Base-by-base conservation (phyloP, 2,888 invertebrate genomes). In the Cerceris ruficornis region DNA sequence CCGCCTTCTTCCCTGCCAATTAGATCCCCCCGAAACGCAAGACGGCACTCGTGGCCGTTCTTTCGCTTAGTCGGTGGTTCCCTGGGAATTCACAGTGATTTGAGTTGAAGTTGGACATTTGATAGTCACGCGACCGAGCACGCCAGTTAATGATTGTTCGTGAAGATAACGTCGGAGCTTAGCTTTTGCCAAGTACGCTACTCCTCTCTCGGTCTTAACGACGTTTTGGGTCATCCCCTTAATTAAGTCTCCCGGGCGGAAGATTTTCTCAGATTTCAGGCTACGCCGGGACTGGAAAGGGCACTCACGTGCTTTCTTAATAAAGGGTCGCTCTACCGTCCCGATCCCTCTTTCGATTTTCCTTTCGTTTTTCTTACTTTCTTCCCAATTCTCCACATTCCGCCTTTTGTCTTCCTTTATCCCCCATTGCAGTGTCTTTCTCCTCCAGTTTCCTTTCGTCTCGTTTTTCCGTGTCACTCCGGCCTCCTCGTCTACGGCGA, bases 151-250 rank as follows among this genome's bases (percentile, higher is more conserved):
- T 49, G 69, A 77, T 67, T 39, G 41, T 52, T 55, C 52, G 41
- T 49, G 15, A 43, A 77, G 74, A 76, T 80, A 69, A 73, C 76
- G 58, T 46, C 50, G 43, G 28, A 14, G 64, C 42, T 66, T 69
- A 50, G 66, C 70, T 74, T 70, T 77, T 57, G 54, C 46, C 67
- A 57, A 73, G 60, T 76, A 58, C 55, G 65, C 14, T 57, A 49
- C 62, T 68, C 17, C 28, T 55, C 41, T 60, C 28, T 52, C 54
- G 13, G 6, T 50, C 66, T 64, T 55, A 66, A 68, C 55, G 58
- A 60, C 60, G 60, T 74, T 77, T 80, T 43, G 49, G 66, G 69
- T 75, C 59, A 81, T 77, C 59, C 41, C 49, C 67, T 80, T 75
- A 80, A 80, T 81, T 81, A 77, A 80, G 64, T 74, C 68, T 68